Evolutionary conservation across 2,888 invertebrate species (phyloP).

Genomic region (Nomada flava): DNA sequence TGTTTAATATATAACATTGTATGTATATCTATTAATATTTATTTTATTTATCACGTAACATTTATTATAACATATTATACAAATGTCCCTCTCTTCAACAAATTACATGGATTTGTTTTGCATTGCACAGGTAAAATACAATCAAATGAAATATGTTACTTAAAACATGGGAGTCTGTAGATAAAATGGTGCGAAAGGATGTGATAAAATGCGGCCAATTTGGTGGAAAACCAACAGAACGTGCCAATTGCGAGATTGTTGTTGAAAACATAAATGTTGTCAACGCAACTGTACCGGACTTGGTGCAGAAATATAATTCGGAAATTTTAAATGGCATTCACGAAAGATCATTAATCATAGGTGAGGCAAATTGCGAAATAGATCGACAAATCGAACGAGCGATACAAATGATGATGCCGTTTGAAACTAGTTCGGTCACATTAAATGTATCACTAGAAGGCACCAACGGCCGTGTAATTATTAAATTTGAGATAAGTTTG

Average conservation of each 20-base stretch:
- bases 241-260: constrained; percentile 73
- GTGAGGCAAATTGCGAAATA: constrained; percentile 84
- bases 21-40: no score
- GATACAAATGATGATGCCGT: constrained; percentile 85
- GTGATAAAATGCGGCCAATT: constrained; percentile 70
- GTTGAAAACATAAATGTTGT: constrained; percentile 67
- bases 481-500: constrained; percentile 84
- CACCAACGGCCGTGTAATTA: constrained; percentile 63
- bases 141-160: constrained; percentile 40
- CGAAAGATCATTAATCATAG: constrained; percentile 82
- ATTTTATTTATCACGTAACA: not conserved
- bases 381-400: constrained; percentile 86
- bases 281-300: constrained; percentile 73
- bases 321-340: constrained; percentile 77
- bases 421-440: constrained; percentile 84
- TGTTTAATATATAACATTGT: no score
- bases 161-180: constrained; percentile 68
- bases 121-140: constrained; percentile 1
- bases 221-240: constrained; percentile 76
- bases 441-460: constrained; percentile 78
- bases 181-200: constrained; percentile 73
- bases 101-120: constrained; percentile 5
- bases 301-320: constrained; percentile 83
- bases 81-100: not conserved
- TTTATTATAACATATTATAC: not conserved